These are phyloP conservation scores for Agrotis puta DNA, from an alignment of 2,888 invertebrate genomes.

Conservation along the genomic window DNA sequence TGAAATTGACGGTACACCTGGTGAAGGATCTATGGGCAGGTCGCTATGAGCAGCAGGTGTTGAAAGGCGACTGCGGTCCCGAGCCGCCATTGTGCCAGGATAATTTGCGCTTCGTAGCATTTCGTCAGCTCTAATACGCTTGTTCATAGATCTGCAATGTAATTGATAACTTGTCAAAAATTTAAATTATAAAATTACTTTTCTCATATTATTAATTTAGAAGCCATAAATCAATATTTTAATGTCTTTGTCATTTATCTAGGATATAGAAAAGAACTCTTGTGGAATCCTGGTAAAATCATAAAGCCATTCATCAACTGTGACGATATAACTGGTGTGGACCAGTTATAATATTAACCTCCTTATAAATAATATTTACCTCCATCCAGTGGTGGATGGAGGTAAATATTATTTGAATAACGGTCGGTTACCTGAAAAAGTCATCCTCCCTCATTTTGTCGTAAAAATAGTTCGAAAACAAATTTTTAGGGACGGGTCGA, in stretches of 20 bases:
- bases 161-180: conserved; percentile 25
- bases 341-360: too few species aligned
- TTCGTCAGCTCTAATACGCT: conserved; percentile 93
- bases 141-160: conserved; percentile 90
- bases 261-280: conserved; percentile 8
- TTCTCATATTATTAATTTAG: too few species aligned
- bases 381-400: too few species aligned
- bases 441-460: conserved; percentile 94
- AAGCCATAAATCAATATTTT: too few species aligned
- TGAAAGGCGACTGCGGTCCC: conserved; percentile 89
- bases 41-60: conserved; percentile 88
- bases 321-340: neutral
- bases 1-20: conserved; percentile 78
- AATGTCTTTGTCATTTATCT: too few species aligned
- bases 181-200: neutral
- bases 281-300: neutral
- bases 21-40: conserved; percentile 86
- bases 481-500: conserved; percentile 93
- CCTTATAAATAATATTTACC: too few species aligned
- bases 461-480: conserved; percentile 93
- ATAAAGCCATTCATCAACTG: neutral
- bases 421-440: conserved; percentile 91
- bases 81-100: conserved; percentile 93
- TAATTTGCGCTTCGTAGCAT: conserved; percentile 92
- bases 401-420: neutral